phyloP scores from a whole-genome alignment of 2,888 invertebrate species.

The Sympetrum striolatum region DNA sequence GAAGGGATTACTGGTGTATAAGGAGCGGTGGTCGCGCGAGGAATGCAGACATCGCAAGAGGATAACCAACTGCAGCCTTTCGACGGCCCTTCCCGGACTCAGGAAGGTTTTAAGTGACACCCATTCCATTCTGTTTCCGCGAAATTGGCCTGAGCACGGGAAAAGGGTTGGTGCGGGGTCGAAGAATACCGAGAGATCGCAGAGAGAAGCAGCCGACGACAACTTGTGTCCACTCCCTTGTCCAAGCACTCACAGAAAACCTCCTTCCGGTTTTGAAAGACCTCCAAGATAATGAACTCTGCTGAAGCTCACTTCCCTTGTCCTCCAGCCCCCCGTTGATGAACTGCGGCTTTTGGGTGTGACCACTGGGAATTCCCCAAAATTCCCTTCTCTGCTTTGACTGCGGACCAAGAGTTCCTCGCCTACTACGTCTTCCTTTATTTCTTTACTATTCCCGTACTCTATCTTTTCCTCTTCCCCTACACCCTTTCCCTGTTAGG shows the following conservation, averaged over 20 bases:
- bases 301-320: background rate
- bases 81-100: no score
- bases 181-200: background rate
- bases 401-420: background rate
- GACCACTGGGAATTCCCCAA: background rate
- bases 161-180: background rate
- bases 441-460: no score
- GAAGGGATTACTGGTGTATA: no score
- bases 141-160: background rate
- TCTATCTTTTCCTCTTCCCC: no score
- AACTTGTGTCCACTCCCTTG: background rate
- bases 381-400: background rate
- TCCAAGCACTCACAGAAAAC: background rate
- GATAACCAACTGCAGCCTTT: no score
- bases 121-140: background rate
- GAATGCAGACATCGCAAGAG: no score
- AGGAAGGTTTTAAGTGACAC: no score
- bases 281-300: constrained; percentile 31
- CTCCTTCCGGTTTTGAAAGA: constrained; percentile 30
- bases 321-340: background rate
- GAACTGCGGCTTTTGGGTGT: constrained; percentile 18
- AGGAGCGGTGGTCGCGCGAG: no score
- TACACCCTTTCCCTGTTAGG: no score
- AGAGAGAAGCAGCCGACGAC: background rate
- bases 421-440: background rate